A percentile compares a stretch with the other conserved stretches of the same genome.
Evolutionary conservation across 2,888 invertebrate species (phyloP).

Genomic region (Pyrrhosoma nymphula): DNA sequence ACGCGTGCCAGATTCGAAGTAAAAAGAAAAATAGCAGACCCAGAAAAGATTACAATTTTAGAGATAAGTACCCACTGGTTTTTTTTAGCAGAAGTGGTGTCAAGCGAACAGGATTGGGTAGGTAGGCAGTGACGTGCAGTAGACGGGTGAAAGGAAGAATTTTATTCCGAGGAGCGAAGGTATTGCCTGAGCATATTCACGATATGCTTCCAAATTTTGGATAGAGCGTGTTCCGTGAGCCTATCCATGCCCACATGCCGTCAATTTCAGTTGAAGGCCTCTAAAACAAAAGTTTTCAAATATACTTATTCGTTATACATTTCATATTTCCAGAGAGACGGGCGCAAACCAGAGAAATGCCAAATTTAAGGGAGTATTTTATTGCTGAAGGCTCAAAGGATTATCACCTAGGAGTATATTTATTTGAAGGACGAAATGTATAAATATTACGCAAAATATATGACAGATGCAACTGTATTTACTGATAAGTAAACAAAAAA

Average conservation of each 20-base stretch:
- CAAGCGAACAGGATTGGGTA: neutral
- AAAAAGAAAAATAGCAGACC: neutral
- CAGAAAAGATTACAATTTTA: neutral
- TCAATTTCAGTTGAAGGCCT: no score
- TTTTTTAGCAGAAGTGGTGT: neutral
- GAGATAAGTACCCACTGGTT: neutral
- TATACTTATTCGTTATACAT: no score
- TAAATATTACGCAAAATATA: no score
- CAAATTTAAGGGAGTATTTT: no score
- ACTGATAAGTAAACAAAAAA: no score
- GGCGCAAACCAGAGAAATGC: no score
- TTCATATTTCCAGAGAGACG: no score
- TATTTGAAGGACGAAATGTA: no score
- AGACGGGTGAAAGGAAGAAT: neutral
- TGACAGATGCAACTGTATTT: no score
- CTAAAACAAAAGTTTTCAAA: no score
- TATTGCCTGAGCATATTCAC: neutral
- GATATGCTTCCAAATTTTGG: neutral
- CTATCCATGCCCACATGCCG: neutral
- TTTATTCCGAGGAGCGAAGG: neutral
- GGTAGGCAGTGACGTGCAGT: neutral
- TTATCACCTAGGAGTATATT: no score
- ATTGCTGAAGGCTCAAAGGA: no score
- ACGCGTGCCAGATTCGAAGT: neutral
- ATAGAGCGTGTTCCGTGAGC: neutral